phyloP scores from a whole-genome alignment of 2,113 vertebrate genomes.

The Perca schrenkii region DNA sequence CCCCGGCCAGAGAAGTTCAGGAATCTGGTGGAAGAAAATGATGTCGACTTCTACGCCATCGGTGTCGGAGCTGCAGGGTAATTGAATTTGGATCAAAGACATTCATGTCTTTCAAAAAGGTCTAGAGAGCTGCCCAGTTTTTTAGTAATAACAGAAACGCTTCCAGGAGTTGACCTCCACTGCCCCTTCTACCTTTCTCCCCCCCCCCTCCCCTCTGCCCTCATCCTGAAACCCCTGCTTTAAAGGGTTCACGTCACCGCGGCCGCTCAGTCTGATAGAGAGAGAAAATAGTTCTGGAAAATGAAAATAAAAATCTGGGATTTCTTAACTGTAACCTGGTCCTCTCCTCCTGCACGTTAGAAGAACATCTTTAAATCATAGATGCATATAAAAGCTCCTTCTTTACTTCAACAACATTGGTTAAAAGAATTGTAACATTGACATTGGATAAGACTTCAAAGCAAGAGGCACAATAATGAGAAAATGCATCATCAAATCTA shows the following conservation, averaged over 20 bases:
- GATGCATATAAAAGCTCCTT: neutral
- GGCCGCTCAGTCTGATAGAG: constrained; percentile 22
- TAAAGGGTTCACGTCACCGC: constrained; percentile 42
- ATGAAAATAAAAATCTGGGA: neutral
- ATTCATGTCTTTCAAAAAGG: constrained; percentile 63
- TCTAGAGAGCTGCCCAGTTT: constrained; percentile 71
- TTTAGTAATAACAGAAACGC: constrained; percentile 79
- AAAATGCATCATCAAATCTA: neutral
- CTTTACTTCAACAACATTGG: neutral
- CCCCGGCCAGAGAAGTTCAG: constrained; percentile 9
- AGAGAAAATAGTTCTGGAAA: constrained; percentile 15
- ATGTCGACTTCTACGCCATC: constrained; percentile 17
- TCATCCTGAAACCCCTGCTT: constrained; percentile 49
- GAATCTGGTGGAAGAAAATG: constrained; percentile 29
- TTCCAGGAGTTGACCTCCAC: constrained; percentile 67
- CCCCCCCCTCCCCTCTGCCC: neutral
- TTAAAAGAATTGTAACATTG: neutral
- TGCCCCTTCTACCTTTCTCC: constrained; percentile 32
- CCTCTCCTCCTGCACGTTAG: neutral
- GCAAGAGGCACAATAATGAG: neutral
- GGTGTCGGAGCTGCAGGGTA: constrained; percentile 41
- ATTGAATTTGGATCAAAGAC: constrained; percentile 79
- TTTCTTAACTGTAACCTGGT: constrained; percentile 21
- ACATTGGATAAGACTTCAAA: neutral
- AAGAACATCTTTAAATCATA: neutral